A percentile compares a stretch with the other conserved stretches of the same genome.
phyloP scores from a whole-genome alignment of 2,888 invertebrate genomes.

The Heliconius erato region DNA sequence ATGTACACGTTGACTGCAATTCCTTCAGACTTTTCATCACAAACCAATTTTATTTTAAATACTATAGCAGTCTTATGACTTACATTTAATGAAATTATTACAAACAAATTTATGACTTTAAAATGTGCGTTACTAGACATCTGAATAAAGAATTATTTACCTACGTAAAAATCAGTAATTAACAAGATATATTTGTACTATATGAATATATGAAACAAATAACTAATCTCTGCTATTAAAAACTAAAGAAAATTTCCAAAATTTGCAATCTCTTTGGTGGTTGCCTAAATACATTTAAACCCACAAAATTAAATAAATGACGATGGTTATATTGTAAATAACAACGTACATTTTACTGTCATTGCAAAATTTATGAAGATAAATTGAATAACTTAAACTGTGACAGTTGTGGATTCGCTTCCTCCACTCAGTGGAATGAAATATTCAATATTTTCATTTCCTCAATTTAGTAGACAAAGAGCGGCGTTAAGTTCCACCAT shows the following conservation, averaged over 20 bases:
- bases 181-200: background rate
- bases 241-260: too few relatives aligned
- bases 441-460: background rate
- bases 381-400: too few relatives aligned
- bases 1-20: conserved; percentile 22
- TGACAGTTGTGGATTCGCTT: background rate
- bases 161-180: background rate
- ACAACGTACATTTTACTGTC: too few relatives aligned
- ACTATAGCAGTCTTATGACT: conserved; percentile 38
- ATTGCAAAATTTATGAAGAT: too few relatives aligned
- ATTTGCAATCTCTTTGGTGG: too few relatives aligned
- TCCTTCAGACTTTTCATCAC: conserved; percentile 28
- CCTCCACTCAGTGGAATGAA: background rate
- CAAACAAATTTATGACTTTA: background rate
- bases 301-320: too few relatives aligned
- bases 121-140: conserved; percentile 14
- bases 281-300: too few relatives aligned
- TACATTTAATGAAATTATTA: conserved; percentile 14
- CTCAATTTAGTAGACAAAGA: background rate
- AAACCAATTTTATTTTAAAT: conserved; percentile 23
- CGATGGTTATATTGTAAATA: too few relatives aligned
- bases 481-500: background rate
- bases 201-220: too few relatives aligned
- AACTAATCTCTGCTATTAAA: too few relatives aligned
- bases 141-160: background rate